Percentiles rank a stretch among this genome's conserved stretches.
phyloP scores from a whole-genome alignment of 2,797 vertebrate species.

The Enteromius thamalakanensis region DNA sequence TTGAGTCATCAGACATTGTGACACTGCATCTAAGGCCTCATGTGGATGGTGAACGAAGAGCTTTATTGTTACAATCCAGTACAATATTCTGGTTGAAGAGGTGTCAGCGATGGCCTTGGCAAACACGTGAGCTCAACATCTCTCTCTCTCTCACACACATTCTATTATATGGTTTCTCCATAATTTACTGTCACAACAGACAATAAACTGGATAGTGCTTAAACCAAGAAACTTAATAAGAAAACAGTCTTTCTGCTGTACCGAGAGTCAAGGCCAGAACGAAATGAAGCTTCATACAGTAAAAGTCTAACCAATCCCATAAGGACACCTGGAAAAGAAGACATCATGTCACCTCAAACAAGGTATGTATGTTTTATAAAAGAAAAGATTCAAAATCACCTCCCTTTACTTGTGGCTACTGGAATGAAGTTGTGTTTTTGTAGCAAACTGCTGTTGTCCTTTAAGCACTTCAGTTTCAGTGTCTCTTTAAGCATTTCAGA shows the following conservation, averaged over 20 bases:
- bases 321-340: conserved; percentile 8
- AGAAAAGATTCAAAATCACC: not conserved
- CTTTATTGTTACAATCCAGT: conserved; percentile 14
- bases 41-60: conserved; percentile 9
- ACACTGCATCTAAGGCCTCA: conserved; percentile 14
- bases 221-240: conserved; percentile 29
- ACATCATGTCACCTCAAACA: not conserved
- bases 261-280: conserved; percentile 5
- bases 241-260: conserved; percentile 15
- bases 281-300: not conserved
- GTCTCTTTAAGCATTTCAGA: not conserved
- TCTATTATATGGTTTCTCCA: conserved; percentile 8
- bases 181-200: conserved; percentile 25
- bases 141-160: conserved; percentile 42
- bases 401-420: not conserved
- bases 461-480: not conserved
- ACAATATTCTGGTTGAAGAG: conserved; percentile 18
- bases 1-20: conserved; percentile 31
- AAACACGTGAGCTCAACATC: conserved; percentile 36
- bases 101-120: conserved; percentile 39
- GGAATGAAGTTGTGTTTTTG: not conserved
- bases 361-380: not conserved
- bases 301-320: conserved; percentile 13
- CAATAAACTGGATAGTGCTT: conserved; percentile 40
- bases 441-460: not conserved